Evolutionary conservation across 2,888 invertebrate genomes (phyloP).

Genomic region (Acleris sparsana): DNA sequence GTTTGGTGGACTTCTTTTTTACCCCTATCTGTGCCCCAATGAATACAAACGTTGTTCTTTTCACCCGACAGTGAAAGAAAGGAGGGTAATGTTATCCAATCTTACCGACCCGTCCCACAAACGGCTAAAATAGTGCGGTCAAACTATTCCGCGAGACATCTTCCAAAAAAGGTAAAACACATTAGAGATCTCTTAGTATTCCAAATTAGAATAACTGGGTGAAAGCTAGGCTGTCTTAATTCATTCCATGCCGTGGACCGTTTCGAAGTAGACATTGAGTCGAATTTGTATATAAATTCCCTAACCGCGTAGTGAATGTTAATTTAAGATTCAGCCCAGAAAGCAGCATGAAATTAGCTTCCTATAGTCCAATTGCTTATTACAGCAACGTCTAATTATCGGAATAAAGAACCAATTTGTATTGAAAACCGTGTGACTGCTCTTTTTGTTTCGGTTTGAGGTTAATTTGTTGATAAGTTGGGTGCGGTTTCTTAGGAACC

Average conservation of each 20-base stretch:
- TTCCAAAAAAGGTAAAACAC: slow-evolving; percentile 30
- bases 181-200: slow-evolving; percentile 26
- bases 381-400: slow-evolving; percentile 6
- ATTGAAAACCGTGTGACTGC: background rate
- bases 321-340: too few relatives aligned
- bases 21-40: too few relatives aligned
- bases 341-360: too few relatives aligned
- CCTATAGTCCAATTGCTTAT: background rate
- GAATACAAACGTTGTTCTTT: too few relatives aligned
- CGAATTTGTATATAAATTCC: too few relatives aligned
- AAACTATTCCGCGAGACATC: background rate
- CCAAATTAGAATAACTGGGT: slow-evolving; percentile 25
- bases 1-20: too few relatives aligned
- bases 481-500: background rate
- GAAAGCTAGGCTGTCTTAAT: slow-evolving; percentile 21
- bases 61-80: too few relatives aligned
- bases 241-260: background rate
- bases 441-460: background rate
- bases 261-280: too few relatives aligned
- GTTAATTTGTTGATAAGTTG: background rate
- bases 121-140: background rate
- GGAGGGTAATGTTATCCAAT: too few relatives aligned
- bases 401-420: slow-evolving; percentile 4
- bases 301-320: too few relatives aligned
- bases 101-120: too few relatives aligned